A percentile compares a stretch with the other conserved stretches of the same genome.
These are phyloP conservation scores for Enteromius treurensis DNA, from an alignment of 2,797 vertebrate species.

Conservation along the genomic window DNA sequence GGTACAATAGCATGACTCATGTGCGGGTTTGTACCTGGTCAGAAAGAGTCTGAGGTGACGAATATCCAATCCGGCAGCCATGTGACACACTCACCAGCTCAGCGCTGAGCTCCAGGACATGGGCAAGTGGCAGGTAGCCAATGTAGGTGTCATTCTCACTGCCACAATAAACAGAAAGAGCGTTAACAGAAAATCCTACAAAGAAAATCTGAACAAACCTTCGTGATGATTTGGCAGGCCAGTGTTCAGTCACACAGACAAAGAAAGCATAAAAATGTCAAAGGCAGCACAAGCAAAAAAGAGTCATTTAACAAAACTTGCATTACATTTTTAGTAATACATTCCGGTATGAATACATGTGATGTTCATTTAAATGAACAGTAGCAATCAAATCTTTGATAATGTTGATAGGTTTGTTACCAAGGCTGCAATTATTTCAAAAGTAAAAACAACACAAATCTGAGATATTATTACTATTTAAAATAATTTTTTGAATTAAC, in stretches of 20 bases:
- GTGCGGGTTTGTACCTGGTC: slow-evolving; percentile 85
- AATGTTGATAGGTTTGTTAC: not conserved
- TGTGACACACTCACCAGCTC: slow-evolving; percentile 93
- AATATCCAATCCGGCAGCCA: slow-evolving; percentile 94
- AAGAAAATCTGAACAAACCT: not conserved
- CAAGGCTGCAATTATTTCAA: not conserved
- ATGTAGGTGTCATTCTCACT: slow-evolving; percentile 94
- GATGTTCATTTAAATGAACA: not conserved
- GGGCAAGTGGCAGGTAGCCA: slow-evolving; percentile 94
- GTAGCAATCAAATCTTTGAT: not conserved
- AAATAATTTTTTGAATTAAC: too few relatives aligned
- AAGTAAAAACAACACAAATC: too few relatives aligned
- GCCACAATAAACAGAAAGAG: slow-evolving; percentile 28
- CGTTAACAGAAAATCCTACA: not conserved
- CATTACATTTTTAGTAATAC: not conserved
- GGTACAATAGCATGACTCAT: not conserved
- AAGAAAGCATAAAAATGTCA: not conserved
- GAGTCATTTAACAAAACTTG: not conserved
- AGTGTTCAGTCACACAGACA: not conserved
- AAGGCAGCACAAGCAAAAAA: too few relatives aligned
- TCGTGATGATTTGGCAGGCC: too few relatives aligned
- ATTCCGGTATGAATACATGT: not conserved
- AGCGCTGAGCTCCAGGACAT: slow-evolving; percentile 94
- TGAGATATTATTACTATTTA: too few relatives aligned
- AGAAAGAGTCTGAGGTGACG: slow-evolving; percentile 93